Evolutionary conservation across 37 sponge, comb jelly and placozoan genomes (phyloP).

Genomic region (Oopsacas minuta): DNA sequence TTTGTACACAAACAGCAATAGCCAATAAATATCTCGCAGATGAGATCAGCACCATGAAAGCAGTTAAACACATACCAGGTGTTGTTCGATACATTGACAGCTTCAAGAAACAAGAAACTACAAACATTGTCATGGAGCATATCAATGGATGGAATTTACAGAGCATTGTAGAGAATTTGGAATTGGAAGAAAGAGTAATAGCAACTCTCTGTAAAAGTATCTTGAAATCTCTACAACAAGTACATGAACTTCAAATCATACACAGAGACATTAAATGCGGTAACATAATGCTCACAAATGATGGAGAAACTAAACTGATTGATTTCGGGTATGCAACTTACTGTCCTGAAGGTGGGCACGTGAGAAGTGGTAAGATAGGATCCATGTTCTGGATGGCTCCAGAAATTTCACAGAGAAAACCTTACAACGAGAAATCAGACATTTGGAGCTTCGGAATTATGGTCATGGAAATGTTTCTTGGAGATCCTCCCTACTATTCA

Average conservation of each 20-base stretch:
- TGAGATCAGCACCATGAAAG: background rate
- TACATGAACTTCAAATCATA: background rate
- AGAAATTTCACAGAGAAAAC: background rate
- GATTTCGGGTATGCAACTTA: background rate
- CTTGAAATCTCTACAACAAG: background rate
- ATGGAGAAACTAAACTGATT: background rate
- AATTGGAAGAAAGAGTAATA: background rate
- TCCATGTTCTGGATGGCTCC: constrained; percentile 19
- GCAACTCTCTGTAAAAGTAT: constrained; percentile 9
- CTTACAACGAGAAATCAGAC: background rate
- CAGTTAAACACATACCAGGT: background rate
- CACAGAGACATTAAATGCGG: constrained; percentile 18
- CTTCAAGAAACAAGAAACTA: background rate
- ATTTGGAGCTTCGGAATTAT: constrained; percentile 13
- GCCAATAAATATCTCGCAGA: constrained; percentile 7
- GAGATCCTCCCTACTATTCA: background rate
- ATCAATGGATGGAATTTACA: constrained; percentile 17
- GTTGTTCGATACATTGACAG: background rate
- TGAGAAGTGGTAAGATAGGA: background rate
- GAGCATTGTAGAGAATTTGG: constrained; percentile 11
- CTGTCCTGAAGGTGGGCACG: background rate
- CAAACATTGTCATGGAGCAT: constrained; percentile 10
- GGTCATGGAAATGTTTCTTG: constrained; percentile 18
- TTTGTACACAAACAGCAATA: background rate
- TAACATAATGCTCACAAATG: constrained; percentile 1